phyloP scores from a whole-genome alignment of 2,113 vertebrate genomes.

The Chiloscyllium plagiosum region DNA sequence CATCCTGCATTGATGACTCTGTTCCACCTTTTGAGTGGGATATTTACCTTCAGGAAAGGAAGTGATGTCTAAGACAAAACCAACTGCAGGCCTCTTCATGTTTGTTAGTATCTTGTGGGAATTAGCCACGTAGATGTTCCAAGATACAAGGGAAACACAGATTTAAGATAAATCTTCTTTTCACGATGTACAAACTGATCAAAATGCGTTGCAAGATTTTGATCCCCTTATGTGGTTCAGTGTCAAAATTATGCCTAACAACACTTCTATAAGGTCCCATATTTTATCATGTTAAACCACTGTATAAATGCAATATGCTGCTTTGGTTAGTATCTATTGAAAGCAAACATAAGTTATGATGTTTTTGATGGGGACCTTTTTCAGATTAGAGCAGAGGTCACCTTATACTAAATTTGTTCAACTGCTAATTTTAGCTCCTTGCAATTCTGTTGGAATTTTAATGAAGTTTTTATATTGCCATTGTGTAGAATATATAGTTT shows the following conservation, averaged over 20 bases:
- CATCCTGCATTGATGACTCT: background rate
- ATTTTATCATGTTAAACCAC: background rate
- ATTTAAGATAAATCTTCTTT: background rate
- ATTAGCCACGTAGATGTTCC: background rate
- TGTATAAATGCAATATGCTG: background rate
- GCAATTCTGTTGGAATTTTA: background rate
- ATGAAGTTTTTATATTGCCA: background rate
- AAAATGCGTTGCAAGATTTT: background rate
- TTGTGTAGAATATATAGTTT: background rate
- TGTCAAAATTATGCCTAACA: background rate
- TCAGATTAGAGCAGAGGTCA: background rate
- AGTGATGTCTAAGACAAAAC: background rate
- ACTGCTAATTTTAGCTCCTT: background rate
- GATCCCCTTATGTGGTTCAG: background rate
- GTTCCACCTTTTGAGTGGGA: background rate
- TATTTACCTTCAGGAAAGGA: background rate
- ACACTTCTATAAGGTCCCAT: background rate
- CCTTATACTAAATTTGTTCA: background rate
- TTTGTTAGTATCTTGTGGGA: background rate
- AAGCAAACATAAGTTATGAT: background rate
- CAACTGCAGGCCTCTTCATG: background rate
- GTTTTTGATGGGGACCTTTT: background rate
- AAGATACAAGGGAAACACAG: background rate
- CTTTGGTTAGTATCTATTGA: background rate
- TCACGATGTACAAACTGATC: background rate